phyloP scores from a whole-genome alignment of 2,888 invertebrate genomes.

The Lochmaea crataegi region DNA sequence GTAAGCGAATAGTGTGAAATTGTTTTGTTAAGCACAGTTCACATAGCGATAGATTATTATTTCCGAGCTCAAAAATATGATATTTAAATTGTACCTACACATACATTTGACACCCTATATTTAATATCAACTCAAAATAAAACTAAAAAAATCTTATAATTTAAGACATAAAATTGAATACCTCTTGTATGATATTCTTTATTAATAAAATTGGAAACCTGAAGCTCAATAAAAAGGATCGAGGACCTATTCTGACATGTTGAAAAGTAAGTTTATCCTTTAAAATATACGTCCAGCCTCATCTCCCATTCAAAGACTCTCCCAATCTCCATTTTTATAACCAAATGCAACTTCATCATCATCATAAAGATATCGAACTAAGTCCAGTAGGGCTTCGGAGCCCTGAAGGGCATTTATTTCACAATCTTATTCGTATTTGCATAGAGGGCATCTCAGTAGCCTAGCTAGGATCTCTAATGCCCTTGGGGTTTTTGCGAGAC shows the following conservation, averaged over 20 bases:
- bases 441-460: slow-evolving; percentile 53
- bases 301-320: slow-evolving; percentile 34
- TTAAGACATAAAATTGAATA: not conserved
- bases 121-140: too few species aligned
- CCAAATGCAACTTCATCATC: slow-evolving; percentile 54
- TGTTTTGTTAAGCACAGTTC: too few species aligned
- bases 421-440: slow-evolving; percentile 59
- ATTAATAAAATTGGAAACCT: slow-evolving; percentile 11
- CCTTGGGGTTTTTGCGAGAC: slow-evolving; percentile 51
- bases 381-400: slow-evolving; percentile 42
- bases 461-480: slow-evolving; percentile 54
- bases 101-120: too few species aligned
- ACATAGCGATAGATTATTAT: too few species aligned
- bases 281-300: slow-evolving; percentile 28
- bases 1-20: too few species aligned
- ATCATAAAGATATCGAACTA: slow-evolving; percentile 55
- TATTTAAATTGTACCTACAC: too few species aligned
- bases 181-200: not conserved
- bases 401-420: slow-evolving; percentile 49
- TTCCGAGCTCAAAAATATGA: too few species aligned
- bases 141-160: not conserved
- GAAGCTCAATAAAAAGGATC: slow-evolving; percentile 15
- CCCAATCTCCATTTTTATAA: slow-evolving; percentile 50
- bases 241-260: slow-evolving; percentile 15
- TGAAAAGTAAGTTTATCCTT: slow-evolving; percentile 33